Evolutionary conservation across 1,140 invertebrate species (phyloP), one percentile per base, ranked within the genome.

Genomic region (Anadara kagoshimensis): DNA sequence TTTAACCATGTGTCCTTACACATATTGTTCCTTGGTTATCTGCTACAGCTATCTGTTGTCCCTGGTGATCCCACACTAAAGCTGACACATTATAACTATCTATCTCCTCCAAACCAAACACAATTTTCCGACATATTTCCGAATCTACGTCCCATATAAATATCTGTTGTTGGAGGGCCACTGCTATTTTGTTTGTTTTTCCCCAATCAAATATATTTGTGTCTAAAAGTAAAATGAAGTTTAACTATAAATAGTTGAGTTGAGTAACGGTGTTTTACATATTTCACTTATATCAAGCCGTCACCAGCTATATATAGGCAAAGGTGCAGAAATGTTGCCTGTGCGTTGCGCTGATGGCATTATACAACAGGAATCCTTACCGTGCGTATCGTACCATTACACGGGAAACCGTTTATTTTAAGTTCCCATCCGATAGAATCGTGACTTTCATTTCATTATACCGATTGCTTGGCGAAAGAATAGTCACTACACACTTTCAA

Each of bases 191-290:
- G 62, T 77, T 73, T 22, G 65, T 62, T 12, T 64, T 49, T 5
- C 76, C 71, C 76, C 76, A 78, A 26, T 78, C 70, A 10, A 78
- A 44, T 14, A 73, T 57, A 26, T 69, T 78, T 10, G 70, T 73
- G 47, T 73, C 76, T 78, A 53, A 61, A 16, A 36, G 36, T n/a
- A 64, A 18, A 49, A 57, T 16, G 16, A 43, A n/a, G 58, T 18
- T 56, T 16, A 57, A 24, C 44, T 16, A 18, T 20, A 26, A 49
- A 45, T 14, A 26, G 49, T 20, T 49, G 62, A 47, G 8, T 18
- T 47, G 8, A 47, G 53, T 54, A 54, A 11, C 24, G 18, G 11
- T 18, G 24, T 20, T n/a, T n/a, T n/a, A n/a, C n/a, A n/a, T n/a
- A n/a, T n/a, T n/a, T n/a, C n/a, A n/a, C n/a, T n/a, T n/a, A n/a